Base-by-base conservation (phyloP, 2,888 invertebrate species). In the Drosophila histrio region DNA sequence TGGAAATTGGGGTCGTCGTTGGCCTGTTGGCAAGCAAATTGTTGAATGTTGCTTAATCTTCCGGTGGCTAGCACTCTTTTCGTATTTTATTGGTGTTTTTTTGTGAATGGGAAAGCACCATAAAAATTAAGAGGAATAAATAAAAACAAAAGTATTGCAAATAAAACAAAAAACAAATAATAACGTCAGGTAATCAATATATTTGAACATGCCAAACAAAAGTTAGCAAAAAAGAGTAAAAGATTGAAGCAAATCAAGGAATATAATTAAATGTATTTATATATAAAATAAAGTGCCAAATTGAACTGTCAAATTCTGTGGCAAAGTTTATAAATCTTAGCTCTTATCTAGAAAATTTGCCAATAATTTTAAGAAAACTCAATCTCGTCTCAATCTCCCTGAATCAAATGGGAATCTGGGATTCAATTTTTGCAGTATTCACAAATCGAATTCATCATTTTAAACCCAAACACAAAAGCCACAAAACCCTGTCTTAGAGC, bases 21-120 rank as follows among this genome's bases (percentile, higher is more conserved):
- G 43, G 19, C 32, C 53, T 58, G 79, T 62, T 78, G 67, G 61
- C 69, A 66, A 66, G 64, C 65, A 43, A 56, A 58, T 54, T 43
- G 49, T 61, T 70, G 53, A 52, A 60, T 60, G 53, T 60, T 64
- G 53, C 64, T 74, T 72, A 68, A 64, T 63, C 63, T 59, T 65
- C 67, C 67, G 67, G 64, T 71, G 46, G 58, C 47, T 53, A 39
- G 52, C 58, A 59, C 36, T 66, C 50, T 60, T 39, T 63, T 38
- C 41, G 39, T 49, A 56, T 61, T 57, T 76, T 65, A 57, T 36
- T 58, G 30, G 15, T 47, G 28, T 30, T 64, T 61, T 32, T 74
- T 76, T 50, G 67, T 76, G 76, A 79, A 79, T 77, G 68, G 46
- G 69, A 66, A 75, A 79, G 44, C 39, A 56, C 38, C 66, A 76